Conservation (phyloP, 2,113 vertebrate genomes). For the Corythoichthys intestinalis region DNA sequence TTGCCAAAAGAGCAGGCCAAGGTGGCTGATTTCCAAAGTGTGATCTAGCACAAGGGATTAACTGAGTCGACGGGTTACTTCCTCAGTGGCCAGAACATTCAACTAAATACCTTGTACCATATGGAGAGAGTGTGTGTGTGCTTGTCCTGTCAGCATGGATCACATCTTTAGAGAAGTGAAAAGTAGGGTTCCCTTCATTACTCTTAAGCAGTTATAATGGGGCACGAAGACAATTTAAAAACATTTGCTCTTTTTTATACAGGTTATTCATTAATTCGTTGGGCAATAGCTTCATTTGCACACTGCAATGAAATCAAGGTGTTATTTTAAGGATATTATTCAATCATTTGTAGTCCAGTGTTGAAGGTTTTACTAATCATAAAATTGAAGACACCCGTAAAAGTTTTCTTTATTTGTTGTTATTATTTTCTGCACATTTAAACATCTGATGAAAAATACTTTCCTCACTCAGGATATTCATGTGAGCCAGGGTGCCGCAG, state of each 20-base stretch:
- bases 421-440: background rate
- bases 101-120: slow-evolving; percentile 1
- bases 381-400: slow-evolving; percentile 17
- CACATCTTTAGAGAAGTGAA: slow-evolving; percentile 25
- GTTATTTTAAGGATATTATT: too few species aligned
- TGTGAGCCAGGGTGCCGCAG: slow-evolving; percentile 51
- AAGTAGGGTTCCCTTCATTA: slow-evolving; percentile 18
- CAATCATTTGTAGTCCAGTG: too few species aligned
- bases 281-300: background rate
- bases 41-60: slow-evolving; percentile 30
- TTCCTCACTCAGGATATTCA: slow-evolving; percentile 63
- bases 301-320: background rate
- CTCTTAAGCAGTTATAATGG: background rate
- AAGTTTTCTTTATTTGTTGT: background rate
- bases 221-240: background rate
- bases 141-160: slow-evolving; percentile 34
- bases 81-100: background rate
- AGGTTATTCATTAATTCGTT: background rate
- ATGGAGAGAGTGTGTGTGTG: background rate
- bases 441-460: background rate
- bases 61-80: slow-evolving; percentile 2
- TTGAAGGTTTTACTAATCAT: background rate
- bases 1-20: slow-evolving; percentile 12
- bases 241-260: background rate
- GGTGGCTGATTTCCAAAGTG: slow-evolving; percentile 30